These are phyloP conservation scores for Gasterosteus nipponicus DNA, from an alignment of 2,113 vertebrate species.

Conservation along the genomic window DNA sequence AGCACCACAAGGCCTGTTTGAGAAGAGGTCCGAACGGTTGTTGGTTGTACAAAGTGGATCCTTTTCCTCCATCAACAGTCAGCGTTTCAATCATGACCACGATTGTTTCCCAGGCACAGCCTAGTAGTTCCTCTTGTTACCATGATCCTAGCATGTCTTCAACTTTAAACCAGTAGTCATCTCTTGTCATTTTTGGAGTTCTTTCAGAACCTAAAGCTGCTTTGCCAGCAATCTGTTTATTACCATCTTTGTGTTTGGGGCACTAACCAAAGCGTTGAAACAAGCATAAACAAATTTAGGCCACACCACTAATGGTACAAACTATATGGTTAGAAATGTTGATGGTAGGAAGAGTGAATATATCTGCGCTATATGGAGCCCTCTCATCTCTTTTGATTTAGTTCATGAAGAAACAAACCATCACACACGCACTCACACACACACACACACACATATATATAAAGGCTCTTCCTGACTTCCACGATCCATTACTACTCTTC, in stretches of 20 bases:
- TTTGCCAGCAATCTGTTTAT: background rate
- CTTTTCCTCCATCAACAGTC: no score
- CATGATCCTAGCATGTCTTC: background rate
- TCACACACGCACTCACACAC: background rate
- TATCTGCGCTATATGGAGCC: background rate
- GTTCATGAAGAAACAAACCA: background rate
- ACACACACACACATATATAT: background rate
- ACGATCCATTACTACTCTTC: slow-evolving; percentile 23
- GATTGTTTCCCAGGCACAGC: background rate
- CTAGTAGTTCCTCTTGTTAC: background rate
- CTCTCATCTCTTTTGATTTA: background rate
- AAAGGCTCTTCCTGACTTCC: background rate
- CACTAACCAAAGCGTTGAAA: background rate
- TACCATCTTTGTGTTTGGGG: background rate
- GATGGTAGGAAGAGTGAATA: no score
- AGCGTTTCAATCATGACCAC: no score
- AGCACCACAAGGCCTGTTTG: background rate
- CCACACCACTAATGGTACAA: background rate
- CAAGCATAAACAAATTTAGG: background rate
- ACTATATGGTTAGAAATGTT: background rate
- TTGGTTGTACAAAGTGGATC: background rate
- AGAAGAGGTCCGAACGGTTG: background rate
- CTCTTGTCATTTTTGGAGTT: background rate
- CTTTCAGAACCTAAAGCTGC: no score
- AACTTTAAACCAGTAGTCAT: background rate